Base-by-base conservation (phyloP, 2,113 vertebrate genomes). In the Galemys pyrenaicus region DNA sequence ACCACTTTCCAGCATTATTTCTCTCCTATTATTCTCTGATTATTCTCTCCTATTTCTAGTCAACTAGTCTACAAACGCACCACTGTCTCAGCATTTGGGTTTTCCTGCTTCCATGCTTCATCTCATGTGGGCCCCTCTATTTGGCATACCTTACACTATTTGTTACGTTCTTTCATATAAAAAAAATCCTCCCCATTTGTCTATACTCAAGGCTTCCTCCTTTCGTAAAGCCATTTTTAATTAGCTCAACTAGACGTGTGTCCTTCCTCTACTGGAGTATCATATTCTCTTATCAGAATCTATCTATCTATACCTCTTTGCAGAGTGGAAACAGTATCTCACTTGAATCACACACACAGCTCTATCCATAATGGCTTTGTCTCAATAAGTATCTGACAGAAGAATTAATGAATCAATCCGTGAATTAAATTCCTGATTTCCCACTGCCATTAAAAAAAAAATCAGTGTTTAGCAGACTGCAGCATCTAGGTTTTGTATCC, bases 361-460 rank as follows among this genome's bases (percentile, higher is more conserved):
- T 37, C 5, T 70, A 85, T 24, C 95, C 46, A 77, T 58, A 93
- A 83, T 54, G 75, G 58, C 5, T 22, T 75, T 82, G 62, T 85
- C 79, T 83, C 75, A 41, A 4, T 92, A 90, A 89, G 70, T 80
- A 83, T 87, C 87, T 96, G 79, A 87, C 81, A 95, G 85, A 80
- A 58, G 68, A 89, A 91, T 68, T 71, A 94, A 84, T 92, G 71
- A 92, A 94, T 75, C 93, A 92, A 86, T 80, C 46, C 91, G 41
- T 80, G 60, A 95, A 67, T 96, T 94, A 93, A 85, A 94, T 84
- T 94, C 54, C 60, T 80, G 49, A 85, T n/a, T 89, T 94, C 62
- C 46, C 79, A 60, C 39, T 83, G 64, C 46, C 60, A 49, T 44
- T 73, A 6, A 60, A 60, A 60, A 60, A 60, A 60, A 64, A 89